Evolutionary conservation across 1,140 invertebrate species (phyloP).

Genomic region (Drosophila malerkotliana): DNA sequence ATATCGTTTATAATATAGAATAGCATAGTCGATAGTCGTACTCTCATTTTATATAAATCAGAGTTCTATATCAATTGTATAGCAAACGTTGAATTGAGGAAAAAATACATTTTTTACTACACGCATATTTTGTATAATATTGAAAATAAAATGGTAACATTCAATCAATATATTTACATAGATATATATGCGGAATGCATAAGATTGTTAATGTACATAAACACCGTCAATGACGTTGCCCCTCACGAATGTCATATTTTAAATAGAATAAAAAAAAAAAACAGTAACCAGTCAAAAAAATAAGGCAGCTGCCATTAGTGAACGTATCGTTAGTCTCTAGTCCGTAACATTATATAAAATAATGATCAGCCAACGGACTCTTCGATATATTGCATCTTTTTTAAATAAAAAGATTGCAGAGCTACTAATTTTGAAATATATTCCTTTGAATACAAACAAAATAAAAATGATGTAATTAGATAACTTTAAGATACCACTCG

Average conservation of each 20-base stretch:
- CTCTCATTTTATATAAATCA: slow-evolving; percentile 74
- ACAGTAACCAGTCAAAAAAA: slow-evolving; percentile 12
- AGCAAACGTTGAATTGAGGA: slow-evolving; percentile 18
- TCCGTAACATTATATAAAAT: neutral
- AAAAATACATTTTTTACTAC: slow-evolving; percentile 35
- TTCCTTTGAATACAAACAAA: slow-evolving; percentile 50
- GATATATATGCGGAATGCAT: slow-evolving; percentile 28
- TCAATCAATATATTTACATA: slow-evolving; percentile 29
- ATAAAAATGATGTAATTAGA: slow-evolving; percentile 57
- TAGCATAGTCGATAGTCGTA: slow-evolving; percentile 24
- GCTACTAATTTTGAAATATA: slow-evolving; percentile 29
- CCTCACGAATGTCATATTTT: slow-evolving; percentile 24
- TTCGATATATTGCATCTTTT: slow-evolving; percentile 1
- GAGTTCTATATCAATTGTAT: slow-evolving; percentile 64
- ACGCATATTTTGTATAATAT: slow-evolving; percentile 59
- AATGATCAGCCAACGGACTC: too few relatives aligned
- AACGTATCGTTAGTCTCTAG: slow-evolving; percentile 31
- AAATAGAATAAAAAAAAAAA: slow-evolving; percentile 14
- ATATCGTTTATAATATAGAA: slow-evolving; percentile 17
- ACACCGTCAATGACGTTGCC: slow-evolving; percentile 19
- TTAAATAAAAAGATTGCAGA: slow-evolving; percentile 15
- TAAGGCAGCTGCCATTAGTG: slow-evolving; percentile 43
- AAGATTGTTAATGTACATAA: slow-evolving; percentile 67
- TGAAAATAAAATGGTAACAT: slow-evolving; percentile 13
- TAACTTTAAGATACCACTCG: slow-evolving; percentile 64